Evolutionary conservation across 2,797 vertebrate genomes (phyloP), one percentile per base, ranked within the genome.

Genomic region (Meda fulgida): DNA sequence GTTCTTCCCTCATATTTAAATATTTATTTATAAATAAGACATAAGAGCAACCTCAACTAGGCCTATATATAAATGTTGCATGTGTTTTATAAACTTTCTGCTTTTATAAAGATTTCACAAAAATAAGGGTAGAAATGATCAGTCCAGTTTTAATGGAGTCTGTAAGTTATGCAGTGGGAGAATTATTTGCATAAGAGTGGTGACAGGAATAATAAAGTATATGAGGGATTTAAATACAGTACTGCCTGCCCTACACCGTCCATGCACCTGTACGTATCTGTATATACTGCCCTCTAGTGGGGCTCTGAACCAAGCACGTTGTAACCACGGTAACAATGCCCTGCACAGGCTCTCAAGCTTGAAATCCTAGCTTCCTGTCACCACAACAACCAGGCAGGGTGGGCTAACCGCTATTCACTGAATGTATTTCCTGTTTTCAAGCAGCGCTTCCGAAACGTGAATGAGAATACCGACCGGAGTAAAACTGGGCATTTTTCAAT

Each of bases 371-470:
- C 86, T 91, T 91, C 91, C 91, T 83, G 87, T 86, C 76, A 71
- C 85, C 53, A 36, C 63, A 88, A 80, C 83, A 88, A 48, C 75
- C 66, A 58, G 55, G 80, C 85, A 90, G 87, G 85, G 85, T 82
- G 87, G 84, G 86, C 78, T 81, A 80, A n/a, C 66, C 70, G 75
- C 29, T 36, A 80, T 40, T 86, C 78, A 51, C 83, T 81, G 51
- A 58, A 70, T 84, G 43, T 63, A 88, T 87, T 92, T 92, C 89
- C 93, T 92, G 91, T 92, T 92, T 92, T 90, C 77, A 73, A 86
- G 85, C 60, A 69, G 70, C 55, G 85, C 83, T 87, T 89, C 78
- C 70, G 77, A 89, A 87, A 86, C 88, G 91, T 89, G 90, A 92
- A 92, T 89, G 88, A 91, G 78, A 70, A 80, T 34, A 26, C 18